A percentile compares a stretch with the other conserved stretches of the same genome.
These are phyloP conservation scores for Daktulosphaira vitifoliae DNA, from an alignment of 1,140 invertebrate genomes.

Conservation along the genomic window DNA sequence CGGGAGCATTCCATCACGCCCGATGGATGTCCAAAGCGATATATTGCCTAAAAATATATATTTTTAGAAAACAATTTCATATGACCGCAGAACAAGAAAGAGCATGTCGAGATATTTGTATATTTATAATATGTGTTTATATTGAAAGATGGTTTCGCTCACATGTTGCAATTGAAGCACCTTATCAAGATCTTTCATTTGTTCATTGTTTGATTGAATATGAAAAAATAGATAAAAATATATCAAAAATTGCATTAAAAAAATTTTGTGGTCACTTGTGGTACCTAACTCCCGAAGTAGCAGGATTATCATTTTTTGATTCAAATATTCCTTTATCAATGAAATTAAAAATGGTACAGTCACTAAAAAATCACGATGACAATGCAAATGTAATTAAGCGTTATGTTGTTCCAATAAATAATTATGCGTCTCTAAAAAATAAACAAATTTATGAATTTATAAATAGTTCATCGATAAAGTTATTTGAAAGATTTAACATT, in stretches of 20 bases:
- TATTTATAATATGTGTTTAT: constrained; percentile 36
- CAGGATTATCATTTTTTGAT: constrained; percentile 1
- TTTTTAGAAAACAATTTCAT: constrained; percentile 34
- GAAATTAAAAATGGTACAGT: neutral
- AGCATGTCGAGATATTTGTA: constrained; percentile 18
- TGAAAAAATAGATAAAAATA: constrained; percentile 31
- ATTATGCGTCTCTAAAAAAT: neutral
- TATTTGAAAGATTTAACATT: constrained; percentile 1
- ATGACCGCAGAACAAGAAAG: constrained; percentile 24
- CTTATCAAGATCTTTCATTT: constrained; percentile 34
- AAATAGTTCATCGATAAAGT: neutral
- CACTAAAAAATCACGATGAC: neutral
- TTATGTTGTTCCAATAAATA: neutral
- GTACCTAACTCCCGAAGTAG: neutral
- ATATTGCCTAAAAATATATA: constrained; percentile 35
- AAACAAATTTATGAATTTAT: constrained; percentile 1
- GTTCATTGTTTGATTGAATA: constrained; percentile 18
- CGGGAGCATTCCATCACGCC: constrained; percentile 31
- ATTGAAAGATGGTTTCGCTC: constrained; percentile 31
- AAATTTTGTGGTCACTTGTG: constrained; percentile 35
- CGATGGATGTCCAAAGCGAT: constrained; percentile 36
- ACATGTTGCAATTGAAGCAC: neutral
- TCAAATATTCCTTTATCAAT: neutral
- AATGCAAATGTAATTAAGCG: neutral
- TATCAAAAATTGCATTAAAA: constrained; percentile 11